Evolutionary conservation across 1,140 invertebrate species (phyloP).

Genomic region (Pseudomyrmex concolor): DNA sequence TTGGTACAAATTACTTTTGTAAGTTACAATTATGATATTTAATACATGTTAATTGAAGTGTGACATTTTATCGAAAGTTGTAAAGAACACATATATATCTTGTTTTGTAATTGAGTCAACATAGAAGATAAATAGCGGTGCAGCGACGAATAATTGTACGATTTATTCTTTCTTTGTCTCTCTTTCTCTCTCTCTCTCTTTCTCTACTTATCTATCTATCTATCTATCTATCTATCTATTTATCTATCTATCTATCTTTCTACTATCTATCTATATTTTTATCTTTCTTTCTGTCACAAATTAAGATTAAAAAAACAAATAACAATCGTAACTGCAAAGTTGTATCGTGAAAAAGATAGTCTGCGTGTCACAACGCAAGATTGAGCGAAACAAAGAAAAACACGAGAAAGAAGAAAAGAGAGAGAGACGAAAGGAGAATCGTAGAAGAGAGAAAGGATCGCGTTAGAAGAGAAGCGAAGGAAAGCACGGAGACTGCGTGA

Average conservation of each 20-base stretch:
- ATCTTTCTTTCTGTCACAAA: neutral
- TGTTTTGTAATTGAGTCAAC: neutral
- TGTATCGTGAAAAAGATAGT: constrained; percentile 27
- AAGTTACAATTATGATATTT: neutral
- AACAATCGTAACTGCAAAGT: neutral
- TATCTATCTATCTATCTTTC: no score
- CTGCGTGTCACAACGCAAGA: constrained; percentile 19
- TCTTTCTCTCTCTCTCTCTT: no score
- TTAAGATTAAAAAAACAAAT: constrained; percentile 44
- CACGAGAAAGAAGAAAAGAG: neutral
- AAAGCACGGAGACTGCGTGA: constrained; percentile 69
- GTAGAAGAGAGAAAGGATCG: constrained; percentile 10
- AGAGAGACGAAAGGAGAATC: constrained; percentile 5
- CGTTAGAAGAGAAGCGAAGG: constrained; percentile 42
- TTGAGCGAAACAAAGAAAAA: constrained; percentile 27
- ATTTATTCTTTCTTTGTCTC: neutral
- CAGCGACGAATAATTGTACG: constrained; percentile 5
- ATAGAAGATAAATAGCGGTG: constrained; percentile 10
- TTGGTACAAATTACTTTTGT: constrained; percentile 35
- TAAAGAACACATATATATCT: constrained; percentile 11
- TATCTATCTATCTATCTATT: no score
- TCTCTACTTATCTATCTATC: no score
- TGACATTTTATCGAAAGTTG: neutral
- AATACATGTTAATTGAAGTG: constrained; percentile 4
- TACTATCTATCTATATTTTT: no score